A percentile compares a stretch with the other conserved stretches of the same genome.
Conservation (phyloP, 2,888 invertebrate species). For the Melieria omissa region DNA sequence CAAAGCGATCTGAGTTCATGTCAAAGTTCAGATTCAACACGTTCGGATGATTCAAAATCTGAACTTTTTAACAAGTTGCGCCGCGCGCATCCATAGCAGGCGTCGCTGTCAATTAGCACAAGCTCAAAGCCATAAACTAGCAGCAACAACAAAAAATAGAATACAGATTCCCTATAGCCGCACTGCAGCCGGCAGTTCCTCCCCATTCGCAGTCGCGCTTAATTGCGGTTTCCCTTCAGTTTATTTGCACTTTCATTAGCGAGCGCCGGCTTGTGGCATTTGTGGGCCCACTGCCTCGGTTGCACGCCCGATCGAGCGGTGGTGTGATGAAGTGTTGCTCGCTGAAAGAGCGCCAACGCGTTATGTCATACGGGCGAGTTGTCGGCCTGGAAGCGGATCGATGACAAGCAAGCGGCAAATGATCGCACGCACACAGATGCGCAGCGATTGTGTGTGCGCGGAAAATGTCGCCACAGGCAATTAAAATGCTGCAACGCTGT, state of each 20-base stretch:
- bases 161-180: background rate
- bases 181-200: background rate
- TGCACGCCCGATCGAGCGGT: no score
- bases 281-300: no score
- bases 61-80: no score
- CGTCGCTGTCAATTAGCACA: no score
- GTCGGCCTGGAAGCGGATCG: conserved; percentile 37
- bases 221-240: conserved; percentile 48
- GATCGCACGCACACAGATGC: background rate
- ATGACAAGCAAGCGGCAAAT: conserved; percentile 32
- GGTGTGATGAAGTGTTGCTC: no score
- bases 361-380: conserved; percentile 8
- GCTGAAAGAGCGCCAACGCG: no score
- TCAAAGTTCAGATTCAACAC: no score
- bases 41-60: no score
- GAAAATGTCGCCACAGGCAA: conserved; percentile 36
- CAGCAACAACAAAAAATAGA: no score
- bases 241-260: conserved; percentile 40
- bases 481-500: conserved; percentile 21
- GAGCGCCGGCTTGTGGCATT: background rate
- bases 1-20: no score
- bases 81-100: no score
- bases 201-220: conserved; percentile 46
- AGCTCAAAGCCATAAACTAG: no score
- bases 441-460: conserved; percentile 5